phyloP scores from a whole-genome alignment of 2,888 invertebrate species.

The Orthonevra nobilis region DNA sequence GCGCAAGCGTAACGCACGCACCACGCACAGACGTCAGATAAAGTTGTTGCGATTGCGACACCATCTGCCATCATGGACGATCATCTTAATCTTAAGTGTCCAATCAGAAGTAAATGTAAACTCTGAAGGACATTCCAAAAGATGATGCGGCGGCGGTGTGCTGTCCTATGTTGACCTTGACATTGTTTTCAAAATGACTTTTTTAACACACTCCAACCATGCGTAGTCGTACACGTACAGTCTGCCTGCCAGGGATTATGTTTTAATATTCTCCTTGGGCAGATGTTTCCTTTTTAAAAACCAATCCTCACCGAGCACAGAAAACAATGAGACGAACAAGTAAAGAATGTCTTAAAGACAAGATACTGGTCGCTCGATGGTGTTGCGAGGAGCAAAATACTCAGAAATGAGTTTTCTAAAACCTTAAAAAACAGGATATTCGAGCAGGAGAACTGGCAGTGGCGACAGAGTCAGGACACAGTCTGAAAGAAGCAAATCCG shows the following conservation, averaged over 20 bases:
- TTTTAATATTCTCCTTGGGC: conserved; percentile 37
- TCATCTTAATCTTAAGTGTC: conserved; percentile 16
- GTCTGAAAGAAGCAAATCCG: conserved; percentile 24
- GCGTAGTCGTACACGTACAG: background rate
- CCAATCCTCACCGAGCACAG: conserved; percentile 12
- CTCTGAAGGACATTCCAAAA: conserved; percentile 14
- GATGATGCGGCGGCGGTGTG: conserved; percentile 2
- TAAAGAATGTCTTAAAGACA: conserved; percentile 26
- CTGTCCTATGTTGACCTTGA: conserved; percentile 55
- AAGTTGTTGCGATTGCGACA: background rate
- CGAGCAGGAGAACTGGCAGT: background rate
- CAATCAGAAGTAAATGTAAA: conserved; percentile 21
- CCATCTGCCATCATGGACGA: conserved; percentile 27
- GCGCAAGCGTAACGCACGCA: conserved; percentile 36
- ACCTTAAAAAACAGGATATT: conserved; percentile 51
- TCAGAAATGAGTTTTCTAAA: conserved; percentile 32
- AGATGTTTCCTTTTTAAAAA: conserved; percentile 53
- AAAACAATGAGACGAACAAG: conserved; percentile 32
- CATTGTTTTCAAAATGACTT: conserved; percentile 52
- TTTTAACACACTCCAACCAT: conserved; percentile 21
- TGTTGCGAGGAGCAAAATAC: background rate
- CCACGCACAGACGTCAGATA: background rate
- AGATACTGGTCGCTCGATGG: conserved; percentile 17
- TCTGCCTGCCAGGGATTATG: conserved; percentile 34
- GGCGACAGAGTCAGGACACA: conserved; percentile 2